Base-by-base conservation (phyloP, 2,797 vertebrate species). In the Lepus townsendii region DNA sequence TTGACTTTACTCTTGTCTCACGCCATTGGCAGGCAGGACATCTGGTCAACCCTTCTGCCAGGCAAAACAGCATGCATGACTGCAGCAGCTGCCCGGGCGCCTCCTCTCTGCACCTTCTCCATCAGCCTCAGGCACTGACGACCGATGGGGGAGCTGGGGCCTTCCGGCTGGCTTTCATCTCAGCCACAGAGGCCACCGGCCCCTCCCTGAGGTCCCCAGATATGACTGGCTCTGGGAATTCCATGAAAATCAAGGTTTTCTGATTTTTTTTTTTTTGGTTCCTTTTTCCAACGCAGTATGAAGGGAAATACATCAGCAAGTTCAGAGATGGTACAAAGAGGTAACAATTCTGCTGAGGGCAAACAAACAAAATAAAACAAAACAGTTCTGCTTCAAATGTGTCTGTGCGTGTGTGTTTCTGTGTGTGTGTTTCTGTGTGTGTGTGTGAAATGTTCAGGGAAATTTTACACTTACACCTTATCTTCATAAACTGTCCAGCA, bases 281-380 rank as follows among this genome's bases (percentile, higher is more conserved):
- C 89, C 47, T 89, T 92, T 96, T 83, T 78, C 76, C 50, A 97
- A 96, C 71, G 91, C 5, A 76, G 54, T 57, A 73, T 96, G 91
- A 98, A 97, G 96, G 96, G 96, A 95, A 94, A 96, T 94, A 95
- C 92, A 97, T 98, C 96, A 65, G 12, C 93, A 97, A 96, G 95
- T 96, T 90, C 1, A 95, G 94, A 96, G 95, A 97, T 93, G 95
- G 93, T 87, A 98, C 97, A 98, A 98, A 98, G 97, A 83, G 1
- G 13, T 2, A 75, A 91, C 97, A 97, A 95, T 98, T 84, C 93
- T 75, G 66, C 73, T 93, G 93, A 93, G 96, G 54, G 54, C 54
- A 96, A 83, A 96, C 83, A 97, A 97, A 97, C 8, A 42, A 42
- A 42, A 42, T 1, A 42, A 42, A 42, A 42, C 1, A 42, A 42